Evolutionary conservation across 2,113 vertebrate species (phyloP).

Genomic region (Micronycteris hirsuta): DNA sequence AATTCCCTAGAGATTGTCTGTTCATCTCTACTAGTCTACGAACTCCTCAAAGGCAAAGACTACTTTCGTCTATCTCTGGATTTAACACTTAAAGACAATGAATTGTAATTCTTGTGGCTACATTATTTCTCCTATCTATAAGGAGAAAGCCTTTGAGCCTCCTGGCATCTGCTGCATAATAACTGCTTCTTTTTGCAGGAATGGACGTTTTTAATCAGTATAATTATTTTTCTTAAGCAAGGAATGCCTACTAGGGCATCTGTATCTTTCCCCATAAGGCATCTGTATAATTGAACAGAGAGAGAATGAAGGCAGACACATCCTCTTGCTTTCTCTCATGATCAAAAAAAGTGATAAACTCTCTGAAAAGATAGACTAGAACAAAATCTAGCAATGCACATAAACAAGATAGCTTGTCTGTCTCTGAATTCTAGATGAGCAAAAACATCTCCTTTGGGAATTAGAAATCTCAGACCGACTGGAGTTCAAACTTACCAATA

Average conservation of each 20-base stretch:
- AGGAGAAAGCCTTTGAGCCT: not conserved
- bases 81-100: not conserved
- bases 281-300: not conserved
- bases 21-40: not conserved
- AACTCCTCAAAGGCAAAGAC: not conserved
- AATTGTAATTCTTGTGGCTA: not conserved
- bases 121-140: not conserved
- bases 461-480: not conserved
- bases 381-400: not conserved
- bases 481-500: not conserved
- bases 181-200: not conserved
- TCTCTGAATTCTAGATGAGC: not conserved
- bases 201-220: not conserved
- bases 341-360: not conserved
- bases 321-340: not conserved
- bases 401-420: not conserved
- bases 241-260: not conserved
- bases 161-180: not conserved
- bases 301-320: not conserved
- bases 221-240: slow-evolving; percentile 30
- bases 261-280: not conserved
- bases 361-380: not conserved
- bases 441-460: not conserved
- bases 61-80: not conserved
- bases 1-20: not conserved